These are phyloP conservation scores for Diadophis punctatus DNA, from an alignment of 2,113 vertebrate genomes.

Conservation along the genomic window DNA sequence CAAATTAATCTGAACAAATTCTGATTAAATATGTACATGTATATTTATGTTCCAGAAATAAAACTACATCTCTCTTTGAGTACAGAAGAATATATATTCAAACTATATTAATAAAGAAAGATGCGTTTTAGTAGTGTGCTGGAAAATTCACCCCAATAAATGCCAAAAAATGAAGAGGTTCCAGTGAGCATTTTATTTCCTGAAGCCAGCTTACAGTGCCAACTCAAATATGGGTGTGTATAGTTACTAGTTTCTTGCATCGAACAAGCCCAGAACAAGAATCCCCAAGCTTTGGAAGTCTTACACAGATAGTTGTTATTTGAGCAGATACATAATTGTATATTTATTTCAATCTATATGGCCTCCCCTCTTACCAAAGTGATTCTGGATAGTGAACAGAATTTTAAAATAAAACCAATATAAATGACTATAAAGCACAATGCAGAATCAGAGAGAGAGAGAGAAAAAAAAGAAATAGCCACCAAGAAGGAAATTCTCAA, in stretches of 20 bases:
- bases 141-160: not conserved
- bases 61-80: not conserved
- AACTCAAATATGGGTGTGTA: not conserved
- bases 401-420: not conserved
- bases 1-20: not conserved
- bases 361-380: not conserved
- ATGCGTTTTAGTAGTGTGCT: not conserved
- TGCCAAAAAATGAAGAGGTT: not conserved
- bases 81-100: not conserved
- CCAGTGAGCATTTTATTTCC: not conserved
- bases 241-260: not conserved
- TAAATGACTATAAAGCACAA: not conserved
- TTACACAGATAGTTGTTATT: not conserved
- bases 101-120: not conserved
- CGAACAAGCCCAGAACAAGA: not conserved
- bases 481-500: not conserved
- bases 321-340: not conserved
- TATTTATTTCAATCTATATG: not conserved
- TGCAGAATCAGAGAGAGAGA: not conserved
- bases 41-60: not conserved
- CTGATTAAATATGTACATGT: not conserved
- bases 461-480: not conserved
- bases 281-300: not conserved
- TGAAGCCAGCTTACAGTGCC: not conserved
- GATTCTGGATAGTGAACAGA: not conserved